These are phyloP conservation scores for Ornithoptera alexandrae DNA, from an alignment of 2,888 invertebrate genomes.

Conservation along the genomic window DNA sequence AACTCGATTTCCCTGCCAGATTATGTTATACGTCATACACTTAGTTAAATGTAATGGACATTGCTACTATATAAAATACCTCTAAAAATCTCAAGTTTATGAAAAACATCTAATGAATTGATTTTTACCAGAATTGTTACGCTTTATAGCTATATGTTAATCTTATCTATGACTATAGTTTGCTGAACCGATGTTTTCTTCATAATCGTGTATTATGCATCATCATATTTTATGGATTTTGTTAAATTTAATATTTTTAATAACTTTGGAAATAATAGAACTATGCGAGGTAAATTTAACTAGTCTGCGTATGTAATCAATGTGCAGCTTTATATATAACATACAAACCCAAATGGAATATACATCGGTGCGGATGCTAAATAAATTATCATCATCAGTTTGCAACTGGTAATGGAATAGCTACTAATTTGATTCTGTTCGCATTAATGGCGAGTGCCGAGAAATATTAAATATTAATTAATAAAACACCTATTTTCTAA, in stretches of 20 bases:
- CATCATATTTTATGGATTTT: too few relatives aligned
- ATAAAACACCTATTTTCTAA: neutral
- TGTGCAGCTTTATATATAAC: neutral
- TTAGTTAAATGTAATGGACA: constrained; percentile 49
- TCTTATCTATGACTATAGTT: too few relatives aligned
- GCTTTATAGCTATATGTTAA: too few relatives aligned
- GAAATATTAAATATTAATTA: constrained; percentile 5
- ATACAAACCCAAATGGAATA: constrained; percentile 15
- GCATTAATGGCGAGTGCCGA: constrained; percentile 2
- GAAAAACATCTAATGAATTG: neutral
- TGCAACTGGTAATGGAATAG: constrained; percentile 7
- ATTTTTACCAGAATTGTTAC: neutral
- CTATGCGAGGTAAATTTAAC: too few relatives aligned
- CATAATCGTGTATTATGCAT: too few relatives aligned
- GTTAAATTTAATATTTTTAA: too few relatives aligned
- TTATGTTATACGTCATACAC: constrained; percentile 64
- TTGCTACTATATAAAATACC: constrained; percentile 38
- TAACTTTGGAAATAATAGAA: too few relatives aligned
- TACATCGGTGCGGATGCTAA: constrained; percentile 29
- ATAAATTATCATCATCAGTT: constrained; percentile 15
- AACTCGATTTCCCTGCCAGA: constrained; percentile 71
- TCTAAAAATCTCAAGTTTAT: neutral
- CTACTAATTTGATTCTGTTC: constrained; percentile 7
- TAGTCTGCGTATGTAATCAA: neutral
- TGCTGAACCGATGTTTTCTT: too few relatives aligned